Evolutionary conservation across 2,797 vertebrate genomes (phyloP).

Genomic region (Euphonia xanthogaster): DNA sequence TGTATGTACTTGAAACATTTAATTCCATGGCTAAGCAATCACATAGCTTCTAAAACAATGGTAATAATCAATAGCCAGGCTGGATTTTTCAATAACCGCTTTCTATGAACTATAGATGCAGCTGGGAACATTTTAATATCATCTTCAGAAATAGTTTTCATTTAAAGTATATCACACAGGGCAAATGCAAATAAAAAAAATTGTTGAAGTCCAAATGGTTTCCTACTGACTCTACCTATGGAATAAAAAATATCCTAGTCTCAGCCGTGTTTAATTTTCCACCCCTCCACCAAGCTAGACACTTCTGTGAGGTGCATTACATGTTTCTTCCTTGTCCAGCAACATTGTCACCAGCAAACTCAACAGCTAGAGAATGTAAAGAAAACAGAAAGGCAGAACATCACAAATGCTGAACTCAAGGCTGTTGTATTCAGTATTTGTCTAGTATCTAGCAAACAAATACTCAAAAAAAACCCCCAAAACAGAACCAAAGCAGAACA

Average conservation of each 20-base stretch:
- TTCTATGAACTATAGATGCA: neutral
- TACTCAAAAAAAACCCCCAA: fast-evolving
- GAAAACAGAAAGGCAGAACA: neutral
- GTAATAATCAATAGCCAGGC: neutral
- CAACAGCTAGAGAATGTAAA: neutral
- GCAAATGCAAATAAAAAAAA: slow-evolving; percentile 26
- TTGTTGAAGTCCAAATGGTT: neutral
- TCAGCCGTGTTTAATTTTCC: neutral
- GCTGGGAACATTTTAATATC: neutral
- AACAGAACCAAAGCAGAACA: neutral
- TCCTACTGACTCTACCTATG: neutral
- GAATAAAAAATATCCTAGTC: neutral
- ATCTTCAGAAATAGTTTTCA: slow-evolving; percentile 2
- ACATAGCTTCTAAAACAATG: neutral
- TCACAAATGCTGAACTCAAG: neutral
- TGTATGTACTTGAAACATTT: neutral
- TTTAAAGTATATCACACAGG: neutral
- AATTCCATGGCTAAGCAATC: neutral
- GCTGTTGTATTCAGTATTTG: neutral
- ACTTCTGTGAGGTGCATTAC: neutral
- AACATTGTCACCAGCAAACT: neutral
- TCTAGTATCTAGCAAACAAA: neutral
- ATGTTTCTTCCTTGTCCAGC: neutral
- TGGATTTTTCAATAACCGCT: neutral
- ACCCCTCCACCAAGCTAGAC: neutral